Evolutionary conservation across 2,113 vertebrate genomes (phyloP).

Genomic region (Vicugna pacos): DNA sequence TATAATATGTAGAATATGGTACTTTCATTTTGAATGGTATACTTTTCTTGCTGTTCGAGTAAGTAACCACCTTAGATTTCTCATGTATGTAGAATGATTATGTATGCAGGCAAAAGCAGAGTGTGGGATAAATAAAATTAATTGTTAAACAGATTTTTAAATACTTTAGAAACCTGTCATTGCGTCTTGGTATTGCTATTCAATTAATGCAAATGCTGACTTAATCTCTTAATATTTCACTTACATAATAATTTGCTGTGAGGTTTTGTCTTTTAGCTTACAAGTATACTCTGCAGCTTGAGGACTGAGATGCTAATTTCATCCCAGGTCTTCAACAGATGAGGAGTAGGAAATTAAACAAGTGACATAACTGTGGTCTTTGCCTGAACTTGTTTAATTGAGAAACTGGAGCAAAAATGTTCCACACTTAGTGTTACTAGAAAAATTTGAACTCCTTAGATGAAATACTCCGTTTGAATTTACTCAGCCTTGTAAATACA

Average conservation of each 20-base stretch:
- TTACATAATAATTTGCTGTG: neutral
- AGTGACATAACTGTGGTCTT: slow-evolving; percentile 2
- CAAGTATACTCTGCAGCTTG: neutral
- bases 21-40: neutral
- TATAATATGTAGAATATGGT: neutral
- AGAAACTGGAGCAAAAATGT: slow-evolving; percentile 69
- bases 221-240: slow-evolving; percentile 26
- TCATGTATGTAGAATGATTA: neutral
- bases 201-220: neutral
- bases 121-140: neutral
- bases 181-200: neutral
- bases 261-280: neutral
- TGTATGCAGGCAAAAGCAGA: neutral
- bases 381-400: slow-evolving; percentile 68
- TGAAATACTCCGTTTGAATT: slow-evolving; percentile 73
- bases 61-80: neutral
- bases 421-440: slow-evolving; percentile 62
- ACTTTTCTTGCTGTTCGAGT: neutral
- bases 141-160: slow-evolving; percentile 19
- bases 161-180: slow-evolving; percentile 20
- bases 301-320: neutral
- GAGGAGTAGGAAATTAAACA: slow-evolving; percentile 48
- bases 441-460: slow-evolving; percentile 66
- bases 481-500: slow-evolving; percentile 78
- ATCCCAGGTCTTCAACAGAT: neutral